Conservation (phyloP, 2,113 vertebrate genomes). For the Cyprinodon brontotheroides region DNA sequence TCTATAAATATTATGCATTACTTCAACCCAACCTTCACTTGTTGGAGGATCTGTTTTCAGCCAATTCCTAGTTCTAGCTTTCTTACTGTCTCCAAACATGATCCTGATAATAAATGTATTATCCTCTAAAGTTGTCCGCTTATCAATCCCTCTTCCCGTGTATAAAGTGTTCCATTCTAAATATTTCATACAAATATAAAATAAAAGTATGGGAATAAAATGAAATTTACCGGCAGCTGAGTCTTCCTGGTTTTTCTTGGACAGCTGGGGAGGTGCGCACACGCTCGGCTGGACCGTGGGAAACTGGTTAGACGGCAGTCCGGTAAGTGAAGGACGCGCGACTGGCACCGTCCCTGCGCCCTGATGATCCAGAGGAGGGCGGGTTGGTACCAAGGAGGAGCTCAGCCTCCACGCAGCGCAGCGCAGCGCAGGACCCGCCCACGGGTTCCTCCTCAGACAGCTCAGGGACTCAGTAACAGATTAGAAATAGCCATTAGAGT, state of each 20-base stretch:
- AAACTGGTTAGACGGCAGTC: background rate
- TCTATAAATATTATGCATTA: too few species aligned
- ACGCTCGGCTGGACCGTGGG: background rate
- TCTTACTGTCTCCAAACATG: too few species aligned
- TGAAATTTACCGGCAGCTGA: constrained; percentile 34
- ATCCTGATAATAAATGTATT: too few species aligned
- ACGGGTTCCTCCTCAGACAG: background rate
- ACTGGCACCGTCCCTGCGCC: background rate
- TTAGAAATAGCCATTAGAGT: background rate
- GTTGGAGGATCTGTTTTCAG: too few species aligned
- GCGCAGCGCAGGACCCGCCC: constrained; percentile 19
- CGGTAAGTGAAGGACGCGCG: background rate
- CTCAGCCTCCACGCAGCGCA: background rate
- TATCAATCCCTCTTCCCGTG: too few species aligned
- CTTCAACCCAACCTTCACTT: too few species aligned
- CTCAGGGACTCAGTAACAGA: background rate
- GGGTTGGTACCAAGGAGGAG: constrained; percentile 1
- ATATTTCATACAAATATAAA: background rate
- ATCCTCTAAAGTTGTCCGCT: too few species aligned
- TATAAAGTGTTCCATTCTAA: too few species aligned
- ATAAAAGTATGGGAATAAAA: background rate
- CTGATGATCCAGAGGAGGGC: constrained; percentile 13
- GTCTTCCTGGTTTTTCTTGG: background rate
- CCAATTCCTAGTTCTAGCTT: too few species aligned
- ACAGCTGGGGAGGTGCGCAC: background rate